These are phyloP conservation scores for Andrena cerasifolii DNA, from an alignment of 1,140 invertebrate genomes.

Conservation along the genomic window DNA sequence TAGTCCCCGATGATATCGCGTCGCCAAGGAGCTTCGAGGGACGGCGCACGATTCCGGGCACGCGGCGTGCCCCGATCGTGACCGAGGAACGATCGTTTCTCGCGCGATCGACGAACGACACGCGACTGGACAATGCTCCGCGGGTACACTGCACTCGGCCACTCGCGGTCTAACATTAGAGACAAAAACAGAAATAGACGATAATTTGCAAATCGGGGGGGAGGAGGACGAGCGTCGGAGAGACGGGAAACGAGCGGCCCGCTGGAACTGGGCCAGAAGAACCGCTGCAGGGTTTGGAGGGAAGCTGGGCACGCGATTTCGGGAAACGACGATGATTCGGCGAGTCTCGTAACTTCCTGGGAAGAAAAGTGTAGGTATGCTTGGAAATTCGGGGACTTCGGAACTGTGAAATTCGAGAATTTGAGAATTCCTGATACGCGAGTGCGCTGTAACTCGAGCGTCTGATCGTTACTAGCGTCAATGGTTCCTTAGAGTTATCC, in stretches of 20 bases:
- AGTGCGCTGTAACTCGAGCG: too few species aligned
- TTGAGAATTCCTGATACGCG: too few species aligned
- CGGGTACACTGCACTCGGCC: constrained; percentile 59
- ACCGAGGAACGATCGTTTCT: background rate
- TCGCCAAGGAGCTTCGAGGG: background rate
- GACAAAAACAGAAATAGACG: constrained; percentile 76
- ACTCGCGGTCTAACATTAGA: constrained; percentile 75
- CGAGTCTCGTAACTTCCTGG: background rate
- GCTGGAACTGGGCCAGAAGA: constrained; percentile 44
- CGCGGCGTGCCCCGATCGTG: background rate
- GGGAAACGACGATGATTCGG: background rate
- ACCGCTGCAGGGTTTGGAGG: background rate
- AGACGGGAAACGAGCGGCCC: constrained; percentile 26
- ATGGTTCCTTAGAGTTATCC: too few species aligned
- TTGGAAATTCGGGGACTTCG: too few species aligned
- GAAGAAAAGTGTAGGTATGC: too few species aligned
- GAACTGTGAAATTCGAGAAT: too few species aligned
- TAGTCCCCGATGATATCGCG: background rate
- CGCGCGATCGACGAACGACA: constrained; percentile 4
- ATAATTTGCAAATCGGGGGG: constrained; percentile 74
- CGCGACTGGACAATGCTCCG: constrained; percentile 35
- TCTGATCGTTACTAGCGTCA: too few species aligned
- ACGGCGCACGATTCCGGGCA: background rate
- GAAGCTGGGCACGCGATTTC: background rate
- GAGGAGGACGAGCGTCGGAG: constrained; percentile 21